These are phyloP conservation scores for Heliocidaris erythrogramma DNA, from an alignment of 35 echinoderm and acorn worm genomes.

Conservation along the genomic window DNA sequence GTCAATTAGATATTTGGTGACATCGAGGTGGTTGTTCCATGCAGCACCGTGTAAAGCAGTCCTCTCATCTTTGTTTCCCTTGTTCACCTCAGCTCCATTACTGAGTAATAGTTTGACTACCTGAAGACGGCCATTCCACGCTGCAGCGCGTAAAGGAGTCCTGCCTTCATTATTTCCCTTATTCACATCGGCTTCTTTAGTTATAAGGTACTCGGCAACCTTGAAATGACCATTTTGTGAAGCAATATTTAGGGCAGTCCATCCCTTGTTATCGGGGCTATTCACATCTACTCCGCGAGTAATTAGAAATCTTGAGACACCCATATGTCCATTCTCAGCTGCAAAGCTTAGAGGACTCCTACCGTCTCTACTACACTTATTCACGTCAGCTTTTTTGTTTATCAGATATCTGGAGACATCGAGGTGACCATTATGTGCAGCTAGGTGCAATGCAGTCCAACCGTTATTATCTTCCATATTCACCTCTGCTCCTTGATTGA, in stretches of 20 bases:
- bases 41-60: not conserved
- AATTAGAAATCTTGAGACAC: not conserved
- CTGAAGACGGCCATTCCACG: not conserved
- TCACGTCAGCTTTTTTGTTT: not conserved
- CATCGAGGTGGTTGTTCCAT: not conserved
- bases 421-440: not conserved
- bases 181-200: not conserved
- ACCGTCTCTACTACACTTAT: not conserved
- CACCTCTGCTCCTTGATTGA: not conserved
- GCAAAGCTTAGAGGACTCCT: not conserved
- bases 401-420: not conserved
- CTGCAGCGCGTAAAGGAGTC: not conserved
- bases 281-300: not conserved
- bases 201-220: not conserved
- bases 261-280: not conserved
- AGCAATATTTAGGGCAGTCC: not conserved
- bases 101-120: not conserved
- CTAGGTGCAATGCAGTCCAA: not conserved
- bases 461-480: not conserved
- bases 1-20: not conserved
- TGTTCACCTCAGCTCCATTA: not conserved
- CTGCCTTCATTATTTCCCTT: not conserved
- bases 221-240: not conserved
- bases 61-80: not conserved
- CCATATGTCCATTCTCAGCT: not conserved